A percentile compares a stretch with the other conserved stretches of the same genome.
Evolutionary conservation across 2,888 invertebrate species (phyloP).

Genomic region (Dynastes tityus): DNA sequence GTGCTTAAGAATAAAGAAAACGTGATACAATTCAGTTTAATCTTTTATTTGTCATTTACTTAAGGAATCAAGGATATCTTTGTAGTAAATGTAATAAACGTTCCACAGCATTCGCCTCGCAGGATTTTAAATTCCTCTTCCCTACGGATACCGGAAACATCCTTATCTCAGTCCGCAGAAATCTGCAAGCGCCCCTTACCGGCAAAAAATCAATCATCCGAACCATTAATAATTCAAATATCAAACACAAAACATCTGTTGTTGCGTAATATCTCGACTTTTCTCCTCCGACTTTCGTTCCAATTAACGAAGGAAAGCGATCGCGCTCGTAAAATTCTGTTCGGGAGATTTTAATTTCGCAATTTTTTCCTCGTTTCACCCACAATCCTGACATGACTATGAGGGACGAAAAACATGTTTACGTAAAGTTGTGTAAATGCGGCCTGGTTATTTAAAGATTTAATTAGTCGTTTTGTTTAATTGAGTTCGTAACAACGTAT

Average conservation of each 20-base stretch:
- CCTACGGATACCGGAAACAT: neutral
- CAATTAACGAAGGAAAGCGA: slow-evolving; percentile 37
- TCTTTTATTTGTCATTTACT: no score
- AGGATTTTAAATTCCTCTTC: slow-evolving; percentile 1
- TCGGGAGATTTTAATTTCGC: slow-evolving; percentile 36
- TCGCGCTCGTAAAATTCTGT: slow-evolving; percentile 34
- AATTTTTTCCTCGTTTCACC: slow-evolving; percentile 10
- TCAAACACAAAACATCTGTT: slow-evolving; percentile 47
- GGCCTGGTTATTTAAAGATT: neutral
- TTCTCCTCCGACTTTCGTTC: neutral
- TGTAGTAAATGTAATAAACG: no score
- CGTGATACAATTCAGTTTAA: no score
- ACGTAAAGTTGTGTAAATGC: slow-evolving; percentile 4
- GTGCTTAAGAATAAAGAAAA: no score
- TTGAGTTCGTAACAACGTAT: neutral
- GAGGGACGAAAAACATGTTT: slow-evolving; percentile 19
- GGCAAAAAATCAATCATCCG: slow-evolving; percentile 41
- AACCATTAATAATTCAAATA: slow-evolving; percentile 46
- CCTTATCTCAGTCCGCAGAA: slow-evolving; percentile 30
- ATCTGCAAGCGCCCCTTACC: neutral
- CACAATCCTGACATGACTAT: neutral
- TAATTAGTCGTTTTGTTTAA: slow-evolving; percentile 27
- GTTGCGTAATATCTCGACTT: slow-evolving; percentile 43
- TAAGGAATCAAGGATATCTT: no score
- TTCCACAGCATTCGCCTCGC: neutral